Percentiles rank a stretch among this genome's conserved stretches.
phyloP scores from a whole-genome alignment of 2,888 invertebrate species.

The Dichetophora obliterata region DNA sequence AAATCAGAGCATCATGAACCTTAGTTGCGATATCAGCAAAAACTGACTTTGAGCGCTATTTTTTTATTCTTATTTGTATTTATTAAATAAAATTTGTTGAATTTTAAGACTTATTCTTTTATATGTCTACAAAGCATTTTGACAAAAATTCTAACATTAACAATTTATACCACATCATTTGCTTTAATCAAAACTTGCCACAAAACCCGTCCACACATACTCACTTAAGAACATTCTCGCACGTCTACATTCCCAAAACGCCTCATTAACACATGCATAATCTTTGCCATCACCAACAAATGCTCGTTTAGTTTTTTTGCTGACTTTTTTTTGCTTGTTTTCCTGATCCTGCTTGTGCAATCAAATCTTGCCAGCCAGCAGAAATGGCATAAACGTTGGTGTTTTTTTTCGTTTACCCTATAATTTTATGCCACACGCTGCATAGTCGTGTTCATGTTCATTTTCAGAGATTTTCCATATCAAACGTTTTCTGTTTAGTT shows the following conservation, averaged over 20 bases:
- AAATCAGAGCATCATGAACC: too few relatives aligned
- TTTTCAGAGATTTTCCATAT: background rate
- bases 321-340: background rate
- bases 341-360: background rate
- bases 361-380: too few relatives aligned
- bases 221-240: too few relatives aligned
- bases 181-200: background rate
- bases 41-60: too few relatives aligned
- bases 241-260: too few relatives aligned
- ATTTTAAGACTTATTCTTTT: too few relatives aligned
- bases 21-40: too few relatives aligned
- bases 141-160: background rate
- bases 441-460: background rate
- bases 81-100: too few relatives aligned
- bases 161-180: background rate
- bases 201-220: background rate
- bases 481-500: background rate
- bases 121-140: background rate
- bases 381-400: too few relatives aligned
- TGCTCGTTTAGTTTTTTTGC: background rate
- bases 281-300: background rate
- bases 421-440: too few relatives aligned
- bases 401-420: too few relatives aligned
- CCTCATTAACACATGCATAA: background rate
- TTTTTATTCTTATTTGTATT: too few relatives aligned